Evolutionary conservation across 1,140 invertebrate genomes (phyloP).

Genomic region (Stegodyphus mimosarum): DNA sequence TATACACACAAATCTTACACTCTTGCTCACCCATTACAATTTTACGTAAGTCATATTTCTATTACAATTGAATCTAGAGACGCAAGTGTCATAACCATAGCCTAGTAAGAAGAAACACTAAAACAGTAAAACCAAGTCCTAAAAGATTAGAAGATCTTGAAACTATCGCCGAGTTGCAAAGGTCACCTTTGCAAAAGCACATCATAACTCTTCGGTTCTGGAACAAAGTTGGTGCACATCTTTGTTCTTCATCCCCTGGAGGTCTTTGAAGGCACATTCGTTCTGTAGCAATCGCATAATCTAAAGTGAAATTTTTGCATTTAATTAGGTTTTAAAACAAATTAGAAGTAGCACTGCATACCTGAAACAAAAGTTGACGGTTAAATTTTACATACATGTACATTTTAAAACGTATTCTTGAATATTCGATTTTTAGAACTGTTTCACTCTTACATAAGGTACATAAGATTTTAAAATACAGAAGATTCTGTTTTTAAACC

Average conservation of each 20-base stretch:
- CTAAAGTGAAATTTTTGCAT: constrained; percentile 70
- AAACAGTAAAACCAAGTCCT: constrained; percentile 1
- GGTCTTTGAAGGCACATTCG: constrained; percentile 86
- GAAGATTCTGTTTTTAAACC: too few relatives aligned
- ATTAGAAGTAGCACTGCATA: too few relatives aligned
- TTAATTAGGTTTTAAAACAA: neutral
- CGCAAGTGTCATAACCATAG: constrained; percentile 31
- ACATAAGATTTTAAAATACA: too few relatives aligned
- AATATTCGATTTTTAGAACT: too few relatives aligned
- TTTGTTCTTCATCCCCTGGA: constrained; percentile 86
- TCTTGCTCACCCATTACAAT: too few relatives aligned
- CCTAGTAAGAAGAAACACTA: neutral
- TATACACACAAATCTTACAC: too few relatives aligned
- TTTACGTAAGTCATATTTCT: too few relatives aligned
- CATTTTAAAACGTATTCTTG: too few relatives aligned
- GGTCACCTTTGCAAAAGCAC: constrained; percentile 92
- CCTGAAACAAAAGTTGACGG: too few relatives aligned
- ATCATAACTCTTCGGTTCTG: constrained; percentile 85
- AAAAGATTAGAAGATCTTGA: neutral
- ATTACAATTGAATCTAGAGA: neutral
- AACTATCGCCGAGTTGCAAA: constrained; percentile 77
- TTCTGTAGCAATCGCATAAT: constrained; percentile 88
- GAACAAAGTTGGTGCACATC: constrained; percentile 82
- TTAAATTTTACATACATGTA: too few relatives aligned
- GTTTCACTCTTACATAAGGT: too few relatives aligned